These are phyloP conservation scores for Odocoileus hemionus DNA, from an alignment of 2,113 vertebrate genomes.

Conservation along the genomic window DNA sequence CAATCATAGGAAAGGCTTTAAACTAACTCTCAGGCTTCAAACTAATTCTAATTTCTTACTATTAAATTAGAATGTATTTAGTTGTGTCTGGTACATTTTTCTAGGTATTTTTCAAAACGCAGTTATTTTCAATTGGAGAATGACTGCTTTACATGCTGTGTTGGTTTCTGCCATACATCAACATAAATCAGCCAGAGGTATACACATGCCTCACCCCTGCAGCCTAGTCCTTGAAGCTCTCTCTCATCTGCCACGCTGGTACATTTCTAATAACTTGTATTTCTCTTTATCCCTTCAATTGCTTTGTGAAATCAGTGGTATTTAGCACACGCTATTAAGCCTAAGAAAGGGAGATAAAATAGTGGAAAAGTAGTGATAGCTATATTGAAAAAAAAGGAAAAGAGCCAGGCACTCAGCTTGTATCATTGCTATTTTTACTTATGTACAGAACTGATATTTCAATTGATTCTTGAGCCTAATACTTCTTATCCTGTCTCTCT, in stretches of 20 bases:
- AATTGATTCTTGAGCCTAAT: neutral
- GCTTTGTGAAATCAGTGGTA: slow-evolving; percentile 45
- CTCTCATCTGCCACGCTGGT: neutral
- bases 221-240: neutral
- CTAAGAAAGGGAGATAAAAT: neutral
- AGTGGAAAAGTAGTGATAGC: neutral
- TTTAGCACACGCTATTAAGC: slow-evolving; percentile 23
- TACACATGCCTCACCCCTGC: neutral
- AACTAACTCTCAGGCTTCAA: neutral
- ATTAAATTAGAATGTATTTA: neutral
- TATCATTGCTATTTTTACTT: slow-evolving; percentile 4
- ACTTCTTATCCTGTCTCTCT: neutral
- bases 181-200: neutral
- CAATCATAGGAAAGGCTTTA: slow-evolving; percentile 19
- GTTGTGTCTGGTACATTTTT: neutral
- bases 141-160: neutral
- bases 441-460: slow-evolving; percentile 20
- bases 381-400: neutral
- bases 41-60: slow-evolving; percentile 13
- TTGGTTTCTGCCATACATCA: neutral
- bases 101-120: neutral
- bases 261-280: slow-evolving; percentile 32
- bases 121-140: neutral
- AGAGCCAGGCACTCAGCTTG: neutral
- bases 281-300: slow-evolving; percentile 31